phyloP scores from a whole-genome alignment of 2,113 vertebrate genomes.

The Gadus chalcogrammus region DNA sequence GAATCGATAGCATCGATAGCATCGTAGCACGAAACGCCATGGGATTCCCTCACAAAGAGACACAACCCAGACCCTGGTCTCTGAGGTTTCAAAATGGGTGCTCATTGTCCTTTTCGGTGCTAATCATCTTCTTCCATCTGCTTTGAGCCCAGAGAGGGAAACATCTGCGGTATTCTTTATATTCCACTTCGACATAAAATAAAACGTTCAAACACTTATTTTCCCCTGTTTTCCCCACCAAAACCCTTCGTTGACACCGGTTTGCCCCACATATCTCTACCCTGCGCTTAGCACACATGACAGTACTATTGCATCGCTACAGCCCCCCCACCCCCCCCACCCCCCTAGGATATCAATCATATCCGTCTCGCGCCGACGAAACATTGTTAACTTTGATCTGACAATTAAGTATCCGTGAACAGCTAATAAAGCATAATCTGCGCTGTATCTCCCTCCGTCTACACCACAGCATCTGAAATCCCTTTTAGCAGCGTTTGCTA shows the following conservation, averaged over 20 bases:
- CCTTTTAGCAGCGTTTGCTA: conserved; percentile 48
- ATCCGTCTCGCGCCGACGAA: conserved; percentile 40
- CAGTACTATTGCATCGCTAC: conserved; percentile 12
- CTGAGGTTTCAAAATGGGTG: background rate
- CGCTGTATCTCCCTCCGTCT: conserved; percentile 58
- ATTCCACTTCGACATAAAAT: no score
- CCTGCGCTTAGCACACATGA: background rate
- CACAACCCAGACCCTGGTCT: background rate
- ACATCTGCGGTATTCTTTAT: no score
- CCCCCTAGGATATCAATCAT: conserved; percentile 58
- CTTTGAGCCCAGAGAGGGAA: no score
- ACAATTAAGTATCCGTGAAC: conserved; percentile 66
- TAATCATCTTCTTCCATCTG: no score
- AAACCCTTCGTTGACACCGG: background rate
- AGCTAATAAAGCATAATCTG: conserved; percentile 69
- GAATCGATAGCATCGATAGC: background rate
- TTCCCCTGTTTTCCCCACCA: no score
- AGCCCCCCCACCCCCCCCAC: conserved; percentile 52
- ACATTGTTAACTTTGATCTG: conserved; percentile 68
- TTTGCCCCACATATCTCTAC: background rate
- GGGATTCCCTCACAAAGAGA: background rate
- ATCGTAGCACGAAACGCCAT: background rate
- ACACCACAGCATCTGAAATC: conserved; percentile 44
- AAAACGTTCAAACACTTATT: no score
- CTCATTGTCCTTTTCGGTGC: no score